Evolutionary conservation across 2,113 vertebrate species (phyloP).

Genomic region (Sterna hirundo): DNA sequence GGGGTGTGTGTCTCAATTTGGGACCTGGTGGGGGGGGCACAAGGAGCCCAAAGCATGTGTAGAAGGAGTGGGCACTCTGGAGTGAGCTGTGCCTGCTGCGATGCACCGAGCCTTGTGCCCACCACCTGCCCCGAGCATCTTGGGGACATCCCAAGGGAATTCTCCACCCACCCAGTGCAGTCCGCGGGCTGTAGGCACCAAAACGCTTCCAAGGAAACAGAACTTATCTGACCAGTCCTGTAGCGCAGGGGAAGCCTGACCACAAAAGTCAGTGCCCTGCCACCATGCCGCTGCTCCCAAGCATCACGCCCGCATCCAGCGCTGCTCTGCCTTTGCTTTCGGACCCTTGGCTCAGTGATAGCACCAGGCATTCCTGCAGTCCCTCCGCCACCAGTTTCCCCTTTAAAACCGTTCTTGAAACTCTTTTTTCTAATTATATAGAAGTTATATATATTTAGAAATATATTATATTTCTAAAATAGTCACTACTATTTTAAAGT

Average conservation of each 20-base stretch:
- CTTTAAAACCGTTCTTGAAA: not conserved
- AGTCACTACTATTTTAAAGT: not conserved
- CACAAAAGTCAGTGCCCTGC: not conserved
- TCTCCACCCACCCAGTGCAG: not conserved
- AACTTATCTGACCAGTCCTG: no score
- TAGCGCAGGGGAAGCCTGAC: not conserved
- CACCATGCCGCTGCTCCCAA: no score
- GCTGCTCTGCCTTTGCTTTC: not conserved
- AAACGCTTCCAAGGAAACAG: not conserved
- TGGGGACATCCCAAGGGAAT: not conserved
- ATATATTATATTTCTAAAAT: no score
- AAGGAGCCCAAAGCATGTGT: not conserved
- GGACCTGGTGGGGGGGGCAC: fast-evolving
- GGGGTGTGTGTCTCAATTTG: not conserved
- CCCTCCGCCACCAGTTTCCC: not conserved
- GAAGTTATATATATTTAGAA: no score
- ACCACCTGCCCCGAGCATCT: not conserved
- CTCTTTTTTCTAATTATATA: not conserved
- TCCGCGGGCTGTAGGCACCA: not conserved
- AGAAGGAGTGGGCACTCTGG: not conserved
- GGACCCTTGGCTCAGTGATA: not conserved
- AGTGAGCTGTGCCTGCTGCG: not conserved
- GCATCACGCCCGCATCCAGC: not conserved
- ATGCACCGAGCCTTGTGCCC: no score
- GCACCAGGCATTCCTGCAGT: not conserved